Conservation (phyloP, 2,113 vertebrate species). For the Muntiacus muntjak region DNA sequence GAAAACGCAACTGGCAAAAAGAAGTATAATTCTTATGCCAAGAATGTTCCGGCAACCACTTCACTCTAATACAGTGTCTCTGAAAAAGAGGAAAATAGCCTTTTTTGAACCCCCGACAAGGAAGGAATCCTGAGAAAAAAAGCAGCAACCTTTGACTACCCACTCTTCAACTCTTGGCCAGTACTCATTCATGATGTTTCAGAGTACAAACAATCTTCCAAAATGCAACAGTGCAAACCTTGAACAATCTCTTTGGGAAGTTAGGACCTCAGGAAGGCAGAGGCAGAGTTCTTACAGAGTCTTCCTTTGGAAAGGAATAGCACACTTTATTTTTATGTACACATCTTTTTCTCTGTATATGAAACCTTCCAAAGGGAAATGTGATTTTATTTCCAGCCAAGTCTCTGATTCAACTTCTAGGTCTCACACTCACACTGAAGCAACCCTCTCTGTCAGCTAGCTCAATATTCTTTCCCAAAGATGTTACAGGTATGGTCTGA, state of each 20-base stretch:
- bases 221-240: not conserved
- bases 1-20: not conserved
- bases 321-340: not conserved
- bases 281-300: not conserved
- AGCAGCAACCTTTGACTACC: not conserved
- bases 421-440: not conserved
- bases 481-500: conserved; percentile 81
- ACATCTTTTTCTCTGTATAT: not conserved
- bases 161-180: not conserved
- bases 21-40: not conserved
- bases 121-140: not conserved
- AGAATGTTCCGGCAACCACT: not conserved
- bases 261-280: not conserved
- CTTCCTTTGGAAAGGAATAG: not conserved
- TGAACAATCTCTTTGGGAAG: not conserved
- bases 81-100: not conserved
- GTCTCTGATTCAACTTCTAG: not conserved
- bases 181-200: not conserved
- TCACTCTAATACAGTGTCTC: not conserved
- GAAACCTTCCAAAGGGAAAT: conserved; percentile 6
- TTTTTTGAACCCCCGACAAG: not conserved
- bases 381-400: not conserved
- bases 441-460: conserved; percentile 65
- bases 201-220: not conserved
- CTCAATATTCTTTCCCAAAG: conserved; percentile 51